Conservation (phyloP, 2,797 vertebrate genomes). For the Netta rufina region DNA sequence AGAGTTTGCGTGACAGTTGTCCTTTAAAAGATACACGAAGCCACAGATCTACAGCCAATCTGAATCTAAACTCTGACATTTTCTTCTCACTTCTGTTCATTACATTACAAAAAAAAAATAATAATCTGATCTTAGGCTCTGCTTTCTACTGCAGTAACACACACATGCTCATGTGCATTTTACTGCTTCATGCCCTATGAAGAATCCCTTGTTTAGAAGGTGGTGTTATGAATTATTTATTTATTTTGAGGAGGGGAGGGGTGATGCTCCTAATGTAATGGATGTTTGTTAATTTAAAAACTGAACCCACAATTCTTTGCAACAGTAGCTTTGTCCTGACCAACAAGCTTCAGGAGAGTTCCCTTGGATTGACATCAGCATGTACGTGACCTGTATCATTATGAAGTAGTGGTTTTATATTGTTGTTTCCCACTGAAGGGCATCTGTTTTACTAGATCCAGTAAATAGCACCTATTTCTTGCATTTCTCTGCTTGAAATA, state of each 20-base stretch:
- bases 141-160: not conserved
- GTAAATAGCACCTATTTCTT: constrained; percentile 21
- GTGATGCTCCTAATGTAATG: not conserved
- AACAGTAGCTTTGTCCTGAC: not conserved
- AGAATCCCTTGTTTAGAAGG: not conserved
- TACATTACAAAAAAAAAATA: not conserved
- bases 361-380: not conserved
- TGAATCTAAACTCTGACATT: not conserved
- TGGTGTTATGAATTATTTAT: too few relatives aligned
- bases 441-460: not conserved
- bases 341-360: not conserved
- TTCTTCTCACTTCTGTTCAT: not conserved
- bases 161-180: not conserved
- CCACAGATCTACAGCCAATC: not conserved
- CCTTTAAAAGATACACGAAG: not conserved
- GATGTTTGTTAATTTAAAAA: not conserved
- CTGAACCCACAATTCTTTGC: not conserved
- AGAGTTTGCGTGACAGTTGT: not conserved
- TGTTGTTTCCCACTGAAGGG: not conserved
- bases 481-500: constrained; percentile 21
- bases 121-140: not conserved
- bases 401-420: not conserved
- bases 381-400: not conserved
- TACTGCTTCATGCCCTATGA: not conserved
- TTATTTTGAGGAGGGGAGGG: not conserved